Conservation (phyloP, 2,888 invertebrate genomes). For the Rhamnusium bicolor region DNA sequence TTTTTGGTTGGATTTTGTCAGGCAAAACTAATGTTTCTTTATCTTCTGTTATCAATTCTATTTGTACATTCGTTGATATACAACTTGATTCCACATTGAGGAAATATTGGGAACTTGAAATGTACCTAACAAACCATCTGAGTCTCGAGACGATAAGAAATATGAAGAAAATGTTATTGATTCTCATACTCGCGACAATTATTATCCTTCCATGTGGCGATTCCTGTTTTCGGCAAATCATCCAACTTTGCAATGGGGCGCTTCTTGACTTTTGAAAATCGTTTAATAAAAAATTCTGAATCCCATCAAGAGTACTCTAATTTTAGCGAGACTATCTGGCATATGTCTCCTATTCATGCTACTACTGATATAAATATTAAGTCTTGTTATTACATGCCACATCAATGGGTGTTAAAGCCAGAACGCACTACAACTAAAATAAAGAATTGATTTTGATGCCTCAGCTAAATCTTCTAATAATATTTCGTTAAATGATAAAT, state of each 20-base stretch:
- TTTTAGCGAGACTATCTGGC: conserved; percentile 43
- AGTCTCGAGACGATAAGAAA: conserved; percentile 27
- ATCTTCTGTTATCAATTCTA: background rate
- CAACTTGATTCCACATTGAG: conserved; percentile 2
- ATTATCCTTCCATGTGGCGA: conserved; percentile 26
- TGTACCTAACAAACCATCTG: background rate
- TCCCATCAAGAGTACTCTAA: background rate
- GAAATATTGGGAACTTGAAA: conserved; percentile 32
- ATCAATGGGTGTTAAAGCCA: conserved; percentile 49
- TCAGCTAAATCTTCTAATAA: conserved; percentile 40
- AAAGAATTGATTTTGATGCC: conserved; percentile 51
- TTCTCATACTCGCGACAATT: conserved; percentile 13
- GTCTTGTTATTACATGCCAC: conserved; percentile 53
- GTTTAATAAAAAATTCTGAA: background rate
- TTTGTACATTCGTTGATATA: background rate
- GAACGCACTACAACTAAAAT: conserved; percentile 45
- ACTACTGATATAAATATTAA: too few species aligned
- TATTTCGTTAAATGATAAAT: conserved; percentile 41
- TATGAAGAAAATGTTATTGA: conserved; percentile 32
- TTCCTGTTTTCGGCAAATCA: background rate
- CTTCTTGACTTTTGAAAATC: background rate
- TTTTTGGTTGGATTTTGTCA: background rate
- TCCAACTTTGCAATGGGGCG: background rate
- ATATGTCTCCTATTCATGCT: conserved; percentile 26
- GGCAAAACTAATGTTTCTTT: background rate